Evolutionary conservation across 2,888 invertebrate genomes (phyloP).

Genomic region (Rotaria sp.): DNA sequence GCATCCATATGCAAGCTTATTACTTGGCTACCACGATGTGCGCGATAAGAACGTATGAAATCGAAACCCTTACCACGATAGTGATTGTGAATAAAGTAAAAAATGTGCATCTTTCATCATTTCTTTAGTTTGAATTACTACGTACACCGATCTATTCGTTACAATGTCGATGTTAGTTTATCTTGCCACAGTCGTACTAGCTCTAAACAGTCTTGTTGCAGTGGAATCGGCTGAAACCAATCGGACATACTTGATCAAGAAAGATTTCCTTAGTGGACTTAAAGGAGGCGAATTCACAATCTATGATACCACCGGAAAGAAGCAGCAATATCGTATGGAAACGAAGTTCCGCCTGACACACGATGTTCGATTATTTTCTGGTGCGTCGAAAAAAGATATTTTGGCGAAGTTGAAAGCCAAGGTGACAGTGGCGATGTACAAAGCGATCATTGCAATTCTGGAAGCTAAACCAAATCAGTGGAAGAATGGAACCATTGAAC

Average conservation of each 20-base stretch:
- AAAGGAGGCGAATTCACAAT: slow-evolving; percentile 16
- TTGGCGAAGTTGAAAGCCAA: background rate
- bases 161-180: too few relatives aligned
- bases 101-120: too few relatives aligned
- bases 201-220: too few relatives aligned
- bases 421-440: background rate
- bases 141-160: too few relatives aligned
- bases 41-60: too few relatives aligned
- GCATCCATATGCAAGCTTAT: too few relatives aligned
- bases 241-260: background rate
- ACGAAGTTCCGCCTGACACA: background rate
- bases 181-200: too few relatives aligned
- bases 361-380: background rate
- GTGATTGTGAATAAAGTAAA: too few relatives aligned
- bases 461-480: background rate
- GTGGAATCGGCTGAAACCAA: background rate
- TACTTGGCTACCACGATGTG: too few relatives aligned
- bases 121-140: too few relatives aligned
- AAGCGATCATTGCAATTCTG: background rate
- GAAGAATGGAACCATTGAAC: background rate
- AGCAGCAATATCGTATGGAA: background rate
- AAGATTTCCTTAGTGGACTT: background rate
- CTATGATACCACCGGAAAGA: background rate
- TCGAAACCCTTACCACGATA: too few relatives aligned
- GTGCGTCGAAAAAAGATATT: background rate